phyloP scores from a whole-genome alignment of 2,797 vertebrate genomes.

The Valencia hispanica region DNA sequence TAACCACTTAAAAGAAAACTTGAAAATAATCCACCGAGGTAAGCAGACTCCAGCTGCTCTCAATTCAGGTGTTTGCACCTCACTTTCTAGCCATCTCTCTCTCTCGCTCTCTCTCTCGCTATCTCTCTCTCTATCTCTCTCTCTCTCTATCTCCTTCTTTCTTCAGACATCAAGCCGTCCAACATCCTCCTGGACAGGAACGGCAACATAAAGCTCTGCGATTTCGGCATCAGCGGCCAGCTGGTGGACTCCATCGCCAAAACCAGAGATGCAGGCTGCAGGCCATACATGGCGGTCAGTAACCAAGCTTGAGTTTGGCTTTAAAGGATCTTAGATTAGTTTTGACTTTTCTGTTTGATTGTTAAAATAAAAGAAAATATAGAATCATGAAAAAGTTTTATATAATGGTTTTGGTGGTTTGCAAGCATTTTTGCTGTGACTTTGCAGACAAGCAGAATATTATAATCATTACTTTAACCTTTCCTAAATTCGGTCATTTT shows the following conservation, averaged over 20 bases:
- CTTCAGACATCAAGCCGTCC: constrained; percentile 98
- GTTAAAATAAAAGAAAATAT: not conserved
- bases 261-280: constrained; percentile 95
- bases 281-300: constrained; percentile 98
- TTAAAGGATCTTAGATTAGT: not conserved
- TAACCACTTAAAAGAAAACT: constrained; percentile 99
- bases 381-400: too few relatives aligned
- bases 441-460: not conserved
- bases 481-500: not conserved
- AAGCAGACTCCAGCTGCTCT: constrained; percentile 37
- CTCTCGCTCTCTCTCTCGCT: constrained; percentile 30
- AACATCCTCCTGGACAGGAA: constrained; percentile 99
- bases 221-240: constrained; percentile 98
- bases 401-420: not conserved
- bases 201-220: constrained; percentile 98
- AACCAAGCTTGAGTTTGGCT: too few relatives aligned
- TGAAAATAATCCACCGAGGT: constrained; percentile 99
- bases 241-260: constrained; percentile 98
- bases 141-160: too few relatives aligned
- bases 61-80: rapidly evolving
- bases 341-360: not conserved
- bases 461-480: not conserved
- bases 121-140: constrained; percentile 17
- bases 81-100: not conserved
- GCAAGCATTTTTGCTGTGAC: not conserved